Conservation (phyloP, 2,888 invertebrate species). For the Cataglyphis albicans region DNA sequence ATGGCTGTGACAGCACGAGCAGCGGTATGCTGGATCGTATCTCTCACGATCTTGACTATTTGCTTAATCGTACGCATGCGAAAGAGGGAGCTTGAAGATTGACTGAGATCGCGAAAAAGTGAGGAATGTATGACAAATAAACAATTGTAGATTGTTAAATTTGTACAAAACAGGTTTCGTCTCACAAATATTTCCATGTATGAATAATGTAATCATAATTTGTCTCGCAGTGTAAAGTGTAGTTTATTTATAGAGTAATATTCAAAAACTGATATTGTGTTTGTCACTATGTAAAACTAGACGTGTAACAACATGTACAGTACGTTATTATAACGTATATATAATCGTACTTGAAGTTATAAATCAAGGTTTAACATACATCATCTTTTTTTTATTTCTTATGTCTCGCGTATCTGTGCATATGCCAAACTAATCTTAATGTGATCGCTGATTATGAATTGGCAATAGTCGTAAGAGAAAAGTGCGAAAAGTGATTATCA, state of each 20-base stretch:
- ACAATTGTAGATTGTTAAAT: conserved; percentile 24
- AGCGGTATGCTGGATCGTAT: conserved; percentile 92
- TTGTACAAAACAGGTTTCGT: conserved; percentile 39
- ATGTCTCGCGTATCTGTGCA: background rate
- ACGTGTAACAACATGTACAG: background rate
- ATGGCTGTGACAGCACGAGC: conserved; percentile 75
- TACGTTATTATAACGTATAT: background rate
- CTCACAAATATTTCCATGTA: conserved; percentile 14
- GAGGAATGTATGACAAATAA: background rate
- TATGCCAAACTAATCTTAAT: conserved; percentile 5
- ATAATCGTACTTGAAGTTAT: conserved; percentile 1
- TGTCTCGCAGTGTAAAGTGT: background rate
- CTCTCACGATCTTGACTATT: conserved; percentile 93
- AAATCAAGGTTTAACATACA: background rate
- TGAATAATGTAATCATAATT: background rate
- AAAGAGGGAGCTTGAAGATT: conserved; percentile 74
- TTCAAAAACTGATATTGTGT: background rate
- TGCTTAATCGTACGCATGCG: conserved; percentile 89
- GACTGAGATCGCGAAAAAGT: background rate
- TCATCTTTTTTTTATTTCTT: conserved; percentile 13
- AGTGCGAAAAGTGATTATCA: conserved; percentile 3
- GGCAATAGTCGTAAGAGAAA: background rate
- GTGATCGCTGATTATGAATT: conserved; percentile 6
- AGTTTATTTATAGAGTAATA: conserved; percentile 23
- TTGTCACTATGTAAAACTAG: conserved; percentile 5